These are phyloP conservation scores for Bemisia tabaci DNA, from an alignment of 1,140 invertebrate species.

Conservation along the genomic window DNA sequence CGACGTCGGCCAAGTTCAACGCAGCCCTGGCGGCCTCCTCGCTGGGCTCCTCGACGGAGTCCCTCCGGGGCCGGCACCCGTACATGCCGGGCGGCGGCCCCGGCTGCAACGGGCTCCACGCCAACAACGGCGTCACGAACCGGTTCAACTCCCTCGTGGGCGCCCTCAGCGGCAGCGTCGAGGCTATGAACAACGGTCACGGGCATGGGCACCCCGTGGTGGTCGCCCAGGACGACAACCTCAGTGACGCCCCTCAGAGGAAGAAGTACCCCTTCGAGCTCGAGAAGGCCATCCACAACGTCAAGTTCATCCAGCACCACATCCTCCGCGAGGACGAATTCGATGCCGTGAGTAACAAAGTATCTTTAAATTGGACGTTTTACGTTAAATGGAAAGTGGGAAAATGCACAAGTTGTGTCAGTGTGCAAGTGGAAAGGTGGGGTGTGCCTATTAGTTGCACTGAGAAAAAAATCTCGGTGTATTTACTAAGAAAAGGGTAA, in stretches of 20 bases:
- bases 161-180: conserved; percentile 36
- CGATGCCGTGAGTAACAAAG: conserved; percentile 58
- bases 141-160: conserved; percentile 54
- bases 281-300: conserved; percentile 85
- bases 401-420: neutral
- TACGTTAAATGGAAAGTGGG: neutral
- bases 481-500: no score
- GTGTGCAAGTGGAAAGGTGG: no score
- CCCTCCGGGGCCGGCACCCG: neutral
- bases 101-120: conserved; percentile 61
- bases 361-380: neutral
- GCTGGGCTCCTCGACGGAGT: neutral
- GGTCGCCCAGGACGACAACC: conserved; percentile 61
- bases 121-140: conserved; percentile 38
- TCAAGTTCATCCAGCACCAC: conserved; percentile 90
- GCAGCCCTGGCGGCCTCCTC: conserved; percentile 40
- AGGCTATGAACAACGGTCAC: conserved; percentile 31
- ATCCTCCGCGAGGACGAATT: conserved; percentile 86
- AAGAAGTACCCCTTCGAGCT: conserved; percentile 84
- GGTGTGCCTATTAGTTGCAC: no score
- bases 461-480: no score
- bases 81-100: conserved; percentile 5
- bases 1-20: conserved; percentile 46
- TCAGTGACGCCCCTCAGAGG: conserved; percentile 49
- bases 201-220: conserved; percentile 28